Conservation (phyloP, 1,140 invertebrate species). For the Ruditapes philippinarum region DNA sequence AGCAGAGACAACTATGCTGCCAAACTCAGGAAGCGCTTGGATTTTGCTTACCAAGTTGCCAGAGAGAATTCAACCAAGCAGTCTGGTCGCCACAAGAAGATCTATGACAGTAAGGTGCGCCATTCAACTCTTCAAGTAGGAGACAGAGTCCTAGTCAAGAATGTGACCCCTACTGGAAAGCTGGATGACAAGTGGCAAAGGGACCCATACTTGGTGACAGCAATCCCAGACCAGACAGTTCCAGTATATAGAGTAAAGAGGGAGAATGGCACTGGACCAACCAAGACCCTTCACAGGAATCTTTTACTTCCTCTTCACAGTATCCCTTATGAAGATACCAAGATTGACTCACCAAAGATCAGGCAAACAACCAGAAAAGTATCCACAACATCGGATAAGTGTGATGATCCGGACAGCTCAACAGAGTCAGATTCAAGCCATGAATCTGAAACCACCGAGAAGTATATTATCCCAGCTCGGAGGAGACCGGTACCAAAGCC, state of each 20-base stretch:
- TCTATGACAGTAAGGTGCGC: conserved; percentile 11
- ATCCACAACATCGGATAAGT: not conserved
- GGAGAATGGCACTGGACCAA: conserved; percentile 17
- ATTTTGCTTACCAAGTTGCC: not conserved
- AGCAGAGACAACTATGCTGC: too few relatives aligned
- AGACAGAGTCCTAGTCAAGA: conserved; percentile 37
- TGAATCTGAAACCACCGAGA: not conserved
- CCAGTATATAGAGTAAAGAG: conserved; percentile 15
- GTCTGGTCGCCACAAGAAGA: not conserved
- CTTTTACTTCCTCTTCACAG: not conserved
- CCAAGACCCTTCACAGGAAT: conserved; percentile 18
- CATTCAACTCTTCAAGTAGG: not conserved
- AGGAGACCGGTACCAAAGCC: too few relatives aligned
- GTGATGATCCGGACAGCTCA: not conserved
- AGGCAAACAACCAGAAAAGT: not conserved
- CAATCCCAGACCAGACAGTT: not conserved
- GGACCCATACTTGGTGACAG: not conserved
- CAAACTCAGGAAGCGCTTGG: not conserved
- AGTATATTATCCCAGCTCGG: not conserved
- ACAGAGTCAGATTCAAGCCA: not conserved
- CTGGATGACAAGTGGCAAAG: conserved; percentile 42
- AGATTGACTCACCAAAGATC: not conserved
- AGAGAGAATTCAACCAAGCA: not conserved
- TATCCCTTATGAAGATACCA: not conserved
- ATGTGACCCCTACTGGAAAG: not conserved